Evolutionary conservation across 2,797 vertebrate genomes (phyloP), one percentile per base, ranked within the genome.

Genomic region (Notolepis coatsorum): DNA sequence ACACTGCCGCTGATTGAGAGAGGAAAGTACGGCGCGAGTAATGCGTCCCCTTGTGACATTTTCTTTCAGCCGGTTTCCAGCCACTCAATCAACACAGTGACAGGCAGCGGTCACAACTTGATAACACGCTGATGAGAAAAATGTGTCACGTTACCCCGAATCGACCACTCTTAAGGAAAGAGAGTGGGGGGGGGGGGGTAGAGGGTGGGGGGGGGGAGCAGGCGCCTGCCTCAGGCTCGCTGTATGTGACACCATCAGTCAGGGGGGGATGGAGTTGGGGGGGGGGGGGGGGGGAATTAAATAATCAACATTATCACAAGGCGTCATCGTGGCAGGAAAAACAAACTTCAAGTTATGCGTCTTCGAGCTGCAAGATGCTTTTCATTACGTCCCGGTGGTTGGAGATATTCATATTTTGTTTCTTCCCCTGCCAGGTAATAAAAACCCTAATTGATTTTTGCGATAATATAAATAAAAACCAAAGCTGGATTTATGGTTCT

Each of bases 401-500:
- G 58, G 48, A 69, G 24, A 54, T 18, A 17, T 15, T 60, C 33
- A 65, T 47, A 30, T 33, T 38, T 27, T n/a, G 35, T 66, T 63
- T 67, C 50, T 73, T 70, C 54, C 53, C n/a, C 25, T 49, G 58
- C 69, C 74, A 77, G 55, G 17, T 71, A 53, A 79, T 74, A 75
- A 73, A 81, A 58, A 71, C 5, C 58, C 10, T 47, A 68, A 59
- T 75, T 70, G 35, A 68, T 80, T 79, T 61, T 65, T 76, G 79
- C 62, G 55, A 68, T 73, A 52, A 65, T 65, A 79, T 70, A 74
- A 75, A 73, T 49, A 45, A 71, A n/a, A 65, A 57, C 25, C 35
- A 37, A 39, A 63, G 27, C 39, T 54, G 56, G 33, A 38, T 76
- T 82, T 70, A 85, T 68, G 68, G 62, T 49, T 67, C 18, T 53